phyloP scores from a whole-genome alignment of 92 coral and sea anemone genomes.

The Porites rus region DNA sequence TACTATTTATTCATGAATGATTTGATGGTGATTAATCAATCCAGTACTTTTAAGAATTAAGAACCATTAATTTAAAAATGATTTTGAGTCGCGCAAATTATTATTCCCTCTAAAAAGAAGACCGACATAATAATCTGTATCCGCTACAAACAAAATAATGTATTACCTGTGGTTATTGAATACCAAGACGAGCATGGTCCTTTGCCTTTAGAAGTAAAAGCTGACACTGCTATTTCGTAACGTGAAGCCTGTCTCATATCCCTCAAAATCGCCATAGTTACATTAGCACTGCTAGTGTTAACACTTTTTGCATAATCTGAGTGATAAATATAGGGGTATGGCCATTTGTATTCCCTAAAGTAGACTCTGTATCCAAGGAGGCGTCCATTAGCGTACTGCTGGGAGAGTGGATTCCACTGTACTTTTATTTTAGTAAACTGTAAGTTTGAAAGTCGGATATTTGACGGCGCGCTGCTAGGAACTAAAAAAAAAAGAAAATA shows the following conservation, averaged over 20 bases:
- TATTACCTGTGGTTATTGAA: constrained; percentile 3
- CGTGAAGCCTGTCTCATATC: not conserved
- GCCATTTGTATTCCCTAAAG: not conserved
- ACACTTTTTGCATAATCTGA: not conserved
- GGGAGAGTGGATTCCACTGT: constrained; percentile 19
- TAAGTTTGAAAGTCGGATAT: not conserved
- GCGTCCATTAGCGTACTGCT: not conserved
- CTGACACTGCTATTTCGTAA: not conserved
- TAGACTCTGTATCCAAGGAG: constrained; percentile 29
- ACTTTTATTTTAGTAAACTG: not conserved
- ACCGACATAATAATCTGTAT: too few species aligned
- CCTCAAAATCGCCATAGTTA: not conserved
- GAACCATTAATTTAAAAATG: too few species aligned
- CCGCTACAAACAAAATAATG: not conserved
- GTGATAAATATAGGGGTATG: not conserved
- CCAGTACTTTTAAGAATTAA: too few species aligned
- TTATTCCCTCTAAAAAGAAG: not conserved
- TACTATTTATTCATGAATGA: too few species aligned
- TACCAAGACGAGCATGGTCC: constrained; percentile 1
- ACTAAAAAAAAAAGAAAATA: not conserved
- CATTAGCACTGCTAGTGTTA: not conserved
- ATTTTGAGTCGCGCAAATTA: not conserved
- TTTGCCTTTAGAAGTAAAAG: constrained; percentile 6
- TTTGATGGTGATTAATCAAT: too few species aligned
- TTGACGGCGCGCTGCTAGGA: constrained; percentile 9